Evolutionary conservation across 2,797 vertebrate species (phyloP).

Genomic region (Pelobates cultripes): DNA sequence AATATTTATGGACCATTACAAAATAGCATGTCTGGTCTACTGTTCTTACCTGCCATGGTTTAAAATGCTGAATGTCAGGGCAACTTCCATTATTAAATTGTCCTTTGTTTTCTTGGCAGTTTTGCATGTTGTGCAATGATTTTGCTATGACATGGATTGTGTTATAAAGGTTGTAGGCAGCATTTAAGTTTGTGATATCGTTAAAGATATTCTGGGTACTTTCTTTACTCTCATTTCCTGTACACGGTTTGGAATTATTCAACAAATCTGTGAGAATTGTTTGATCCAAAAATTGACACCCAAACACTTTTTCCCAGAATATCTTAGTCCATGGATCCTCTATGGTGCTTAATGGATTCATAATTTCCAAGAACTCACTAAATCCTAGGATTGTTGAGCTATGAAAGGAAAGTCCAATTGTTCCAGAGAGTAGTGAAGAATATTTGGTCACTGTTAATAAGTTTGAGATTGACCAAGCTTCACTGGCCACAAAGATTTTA

Average conservation of each 20-base stretch:
- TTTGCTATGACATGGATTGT: constrained; percentile 10
- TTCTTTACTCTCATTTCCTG: constrained; percentile 24
- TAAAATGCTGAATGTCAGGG: constrained; percentile 76
- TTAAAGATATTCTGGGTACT: constrained; percentile 6
- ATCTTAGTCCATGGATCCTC: not conserved
- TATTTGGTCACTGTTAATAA: constrained; percentile 11
- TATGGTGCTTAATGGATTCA: not conserved
- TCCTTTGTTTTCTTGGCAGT: constrained; percentile 67
- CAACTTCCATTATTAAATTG: constrained; percentile 71
- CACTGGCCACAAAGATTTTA: constrained; percentile 40
- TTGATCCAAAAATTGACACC: not conserved
- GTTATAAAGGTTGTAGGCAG: constrained; percentile 17
- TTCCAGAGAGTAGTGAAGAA: constrained; percentile 17
- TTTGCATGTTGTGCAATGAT: constrained; percentile 73
- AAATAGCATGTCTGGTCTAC: too few species aligned
- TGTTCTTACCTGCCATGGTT: constrained; percentile 80
- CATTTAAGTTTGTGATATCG: constrained; percentile 26
- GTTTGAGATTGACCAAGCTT: constrained; percentile 38
- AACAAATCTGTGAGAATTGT: too few species aligned
- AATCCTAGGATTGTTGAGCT: constrained; percentile 36
- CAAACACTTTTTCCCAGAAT: constrained; percentile 41
- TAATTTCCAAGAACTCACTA: not conserved
- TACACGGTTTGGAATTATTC: constrained; percentile 3
- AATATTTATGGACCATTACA: too few species aligned
- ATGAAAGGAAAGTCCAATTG: constrained; percentile 39